These are phyloP conservation scores for Mystacornis crossleyi DNA, from an alignment of 2,113 vertebrate genomes.

Conservation along the genomic window DNA sequence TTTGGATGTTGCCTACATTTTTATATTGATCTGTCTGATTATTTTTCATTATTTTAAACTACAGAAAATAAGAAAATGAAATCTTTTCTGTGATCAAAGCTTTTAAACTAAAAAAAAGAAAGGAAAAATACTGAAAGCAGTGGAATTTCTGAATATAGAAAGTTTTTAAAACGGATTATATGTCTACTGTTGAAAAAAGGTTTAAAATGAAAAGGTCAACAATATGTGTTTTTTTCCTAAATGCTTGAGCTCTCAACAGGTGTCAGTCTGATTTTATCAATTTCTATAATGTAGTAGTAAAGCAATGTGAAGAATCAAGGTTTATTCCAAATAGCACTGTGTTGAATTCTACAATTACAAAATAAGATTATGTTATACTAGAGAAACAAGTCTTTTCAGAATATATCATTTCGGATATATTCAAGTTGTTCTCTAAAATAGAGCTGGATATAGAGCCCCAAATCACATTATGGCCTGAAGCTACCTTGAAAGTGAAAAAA, in stretches of 20 bases:
- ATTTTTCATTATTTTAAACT: slow-evolving; percentile 17
- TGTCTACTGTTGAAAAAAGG: slow-evolving; percentile 1
- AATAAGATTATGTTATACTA: not conserved
- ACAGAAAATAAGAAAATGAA: not conserved
- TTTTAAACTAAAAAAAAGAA: not conserved
- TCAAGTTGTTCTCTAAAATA: not conserved
- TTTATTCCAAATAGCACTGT: slow-evolving; percentile 20
- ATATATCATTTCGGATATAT: not conserved
- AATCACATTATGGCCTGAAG: not conserved
- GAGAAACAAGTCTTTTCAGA: not conserved
- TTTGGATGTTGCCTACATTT: not conserved
- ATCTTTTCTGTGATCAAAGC: not conserved
- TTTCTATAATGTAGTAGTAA: not conserved
- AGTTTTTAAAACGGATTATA: not conserved
- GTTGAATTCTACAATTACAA: not conserved
- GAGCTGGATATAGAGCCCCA: not conserved
- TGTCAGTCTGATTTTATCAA: not conserved
- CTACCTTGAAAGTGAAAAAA: not conserved
- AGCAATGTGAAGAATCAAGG: not conserved
- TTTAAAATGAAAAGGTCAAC: slow-evolving; percentile 27
- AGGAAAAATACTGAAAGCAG: not conserved
- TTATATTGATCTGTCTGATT: not conserved
- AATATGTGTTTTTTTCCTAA: not conserved
- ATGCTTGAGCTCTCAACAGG: not conserved
- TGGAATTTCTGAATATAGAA: not conserved